phyloP scores from a whole-genome alignment of 2,888 invertebrate genomes.

The Limenitis camilla region DNA sequence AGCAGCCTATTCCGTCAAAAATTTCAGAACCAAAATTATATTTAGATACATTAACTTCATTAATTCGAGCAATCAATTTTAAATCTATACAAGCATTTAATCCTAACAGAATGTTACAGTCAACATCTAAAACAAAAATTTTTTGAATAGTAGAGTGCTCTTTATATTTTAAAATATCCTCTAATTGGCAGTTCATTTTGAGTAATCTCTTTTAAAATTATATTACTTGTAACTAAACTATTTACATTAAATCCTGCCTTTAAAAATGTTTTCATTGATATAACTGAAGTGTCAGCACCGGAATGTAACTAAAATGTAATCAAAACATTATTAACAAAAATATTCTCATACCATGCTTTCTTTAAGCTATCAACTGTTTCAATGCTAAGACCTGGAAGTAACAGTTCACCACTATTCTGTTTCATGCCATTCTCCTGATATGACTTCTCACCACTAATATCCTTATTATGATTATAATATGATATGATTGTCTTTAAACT shows the following conservation, averaged over 20 bases:
- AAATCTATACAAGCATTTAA: not conserved
- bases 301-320: not conserved
- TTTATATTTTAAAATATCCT: not conserved
- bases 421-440: too few species aligned
- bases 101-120: not conserved
- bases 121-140: not conserved
- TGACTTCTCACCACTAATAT: not conserved
- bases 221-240: not conserved
- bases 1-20: slow-evolving; percentile 1
- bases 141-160: not conserved
- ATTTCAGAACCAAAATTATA: not conserved
- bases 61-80: not conserved
- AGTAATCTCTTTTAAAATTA: not conserved
- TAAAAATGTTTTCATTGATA: not conserved
- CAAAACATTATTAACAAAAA: not conserved
- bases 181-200: not conserved
- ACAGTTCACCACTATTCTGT: too few species aligned
- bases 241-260: not conserved
- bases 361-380: not conserved
- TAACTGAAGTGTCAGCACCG: not conserved
- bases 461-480: too few species aligned
- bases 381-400: not conserved
- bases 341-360: not conserved
- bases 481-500: not conserved
- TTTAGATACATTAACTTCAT: not conserved